Evolutionary conservation across 2,888 invertebrate species (phyloP).

Genomic region (Drosophila birchii): DNA sequence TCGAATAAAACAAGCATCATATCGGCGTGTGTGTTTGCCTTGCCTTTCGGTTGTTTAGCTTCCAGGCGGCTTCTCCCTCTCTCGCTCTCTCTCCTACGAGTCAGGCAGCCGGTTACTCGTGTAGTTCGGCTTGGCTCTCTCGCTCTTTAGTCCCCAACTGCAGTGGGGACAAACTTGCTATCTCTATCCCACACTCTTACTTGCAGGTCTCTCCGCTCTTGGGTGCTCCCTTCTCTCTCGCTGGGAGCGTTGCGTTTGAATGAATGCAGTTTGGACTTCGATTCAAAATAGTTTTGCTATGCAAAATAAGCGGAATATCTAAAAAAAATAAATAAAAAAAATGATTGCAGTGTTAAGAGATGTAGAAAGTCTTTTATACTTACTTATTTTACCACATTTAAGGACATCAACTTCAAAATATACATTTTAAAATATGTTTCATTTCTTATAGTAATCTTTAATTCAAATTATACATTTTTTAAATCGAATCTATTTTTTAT

Average conservation of each 20-base stretch:
- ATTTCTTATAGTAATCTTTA: no score
- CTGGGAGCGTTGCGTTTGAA: not conserved
- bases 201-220: not conserved
- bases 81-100: constrained; percentile 3
- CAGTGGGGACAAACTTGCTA: not conserved
- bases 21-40: constrained; percentile 45
- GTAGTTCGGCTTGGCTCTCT: constrained; percentile 3
- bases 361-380: no score
- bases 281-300: constrained; percentile 2
- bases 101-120: constrained; percentile 26
- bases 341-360: not conserved
- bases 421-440: no score
- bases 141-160: constrained; percentile 16
- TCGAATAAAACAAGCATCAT: constrained; percentile 65
- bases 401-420: not conserved
- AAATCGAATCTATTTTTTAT: no score
- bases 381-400: not conserved
- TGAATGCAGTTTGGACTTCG: constrained; percentile 24
- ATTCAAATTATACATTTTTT: no score
- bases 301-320: constrained; percentile 7
- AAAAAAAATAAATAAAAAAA: not conserved
- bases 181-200: constrained; percentile 8
- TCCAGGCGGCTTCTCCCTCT: constrained; percentile 52
- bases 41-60: constrained; percentile 53
- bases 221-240: not conserved